Base-by-base conservation (phyloP, 2,888 invertebrate genomes). In the Tipula unca region DNA sequence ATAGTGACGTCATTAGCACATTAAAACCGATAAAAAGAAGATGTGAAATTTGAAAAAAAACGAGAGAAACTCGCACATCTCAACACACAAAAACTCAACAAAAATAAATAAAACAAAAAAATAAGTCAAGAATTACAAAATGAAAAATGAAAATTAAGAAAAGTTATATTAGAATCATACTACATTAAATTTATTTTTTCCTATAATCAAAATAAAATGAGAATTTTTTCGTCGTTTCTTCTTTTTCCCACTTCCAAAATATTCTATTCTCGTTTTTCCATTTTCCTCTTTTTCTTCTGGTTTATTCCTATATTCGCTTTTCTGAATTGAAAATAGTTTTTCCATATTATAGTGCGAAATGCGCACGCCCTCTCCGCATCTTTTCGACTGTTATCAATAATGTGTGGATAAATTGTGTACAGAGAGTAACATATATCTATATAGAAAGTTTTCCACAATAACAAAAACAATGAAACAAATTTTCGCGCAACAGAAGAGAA, bases 1-100 rank as follows among this genome's bases (percentile, higher is more conserved):
- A 88, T 88, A 89, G 89, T 90, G 90, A 90, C 90, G 90, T 90
- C 90, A 90, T 89, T 29, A 84, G 48, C 48, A 85, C 48, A 85
- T 54, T 48, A 14, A 85, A 85, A 29, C 54, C 6, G 29, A 48
- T 25, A n/a, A 82, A 25, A 82, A 29, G 17, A 83, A 83, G 35
- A 83, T 17, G 17, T 83, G 10, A 17, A 83, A 83, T 83, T 83
- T n/a, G 83, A 83, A 35, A 32, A 83, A 32, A 32, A 83, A 32
- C 35, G 29, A 32, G 29, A 32, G 83, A 83, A 20, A 83, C 83
- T 83, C 35, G 83, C 83, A 35, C 17, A 4, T 3, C 83, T 8
- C 14, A 32, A 83, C 35, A 17, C 35, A 83, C 20, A 32, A n/a
- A 32, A 29, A 83, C 35, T 14, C 69, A 69, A 69, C 69, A 25